phyloP scores from a whole-genome alignment of 2,888 invertebrate genomes.

The Subacronicta megacephala region DNA sequence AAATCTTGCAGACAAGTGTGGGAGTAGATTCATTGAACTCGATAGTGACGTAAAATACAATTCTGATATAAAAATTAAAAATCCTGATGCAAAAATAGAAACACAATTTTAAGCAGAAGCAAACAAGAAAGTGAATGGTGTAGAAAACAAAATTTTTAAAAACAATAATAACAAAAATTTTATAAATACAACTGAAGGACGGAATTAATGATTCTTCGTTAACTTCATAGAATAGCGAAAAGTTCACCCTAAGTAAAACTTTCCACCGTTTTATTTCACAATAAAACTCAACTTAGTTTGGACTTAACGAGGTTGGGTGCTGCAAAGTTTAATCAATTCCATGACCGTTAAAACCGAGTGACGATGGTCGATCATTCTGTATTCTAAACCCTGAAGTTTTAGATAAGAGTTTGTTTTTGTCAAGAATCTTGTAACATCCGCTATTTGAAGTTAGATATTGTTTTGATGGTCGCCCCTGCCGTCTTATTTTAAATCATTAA shows the following conservation, averaged over 20 bases:
- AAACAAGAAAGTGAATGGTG: not conserved
- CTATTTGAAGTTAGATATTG: constrained; percentile 13
- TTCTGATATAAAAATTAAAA: too few species aligned
- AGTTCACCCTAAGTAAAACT: constrained; percentile 58
- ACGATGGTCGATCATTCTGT: constrained; percentile 52
- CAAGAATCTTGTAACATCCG: constrained; percentile 22
- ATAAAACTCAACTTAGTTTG: constrained; percentile 64
- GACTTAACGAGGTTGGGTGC: constrained; percentile 59
- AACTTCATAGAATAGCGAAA: constrained; percentile 57
- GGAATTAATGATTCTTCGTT: constrained; percentile 63
- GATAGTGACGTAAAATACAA: too few species aligned
- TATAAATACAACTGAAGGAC: constrained; percentile 62
- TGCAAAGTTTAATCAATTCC: constrained; percentile 62
- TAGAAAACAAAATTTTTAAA: constrained; percentile 14
- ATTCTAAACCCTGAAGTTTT: constrained; percentile 44
- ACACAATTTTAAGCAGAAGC: constrained; percentile 2
- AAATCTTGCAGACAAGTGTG: too few species aligned
- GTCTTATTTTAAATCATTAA: not conserved
- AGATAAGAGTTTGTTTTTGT: constrained; percentile 36
- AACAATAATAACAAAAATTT: constrained; percentile 40
- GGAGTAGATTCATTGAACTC: too few species aligned
- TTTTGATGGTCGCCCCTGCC: not conserved
- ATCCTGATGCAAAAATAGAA: too few species aligned
- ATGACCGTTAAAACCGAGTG: constrained; percentile 60
- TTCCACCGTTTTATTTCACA: constrained; percentile 61